Conservation (phyloP, 2,113 vertebrate genomes). For the Stegostoma tigrinum region DNA sequence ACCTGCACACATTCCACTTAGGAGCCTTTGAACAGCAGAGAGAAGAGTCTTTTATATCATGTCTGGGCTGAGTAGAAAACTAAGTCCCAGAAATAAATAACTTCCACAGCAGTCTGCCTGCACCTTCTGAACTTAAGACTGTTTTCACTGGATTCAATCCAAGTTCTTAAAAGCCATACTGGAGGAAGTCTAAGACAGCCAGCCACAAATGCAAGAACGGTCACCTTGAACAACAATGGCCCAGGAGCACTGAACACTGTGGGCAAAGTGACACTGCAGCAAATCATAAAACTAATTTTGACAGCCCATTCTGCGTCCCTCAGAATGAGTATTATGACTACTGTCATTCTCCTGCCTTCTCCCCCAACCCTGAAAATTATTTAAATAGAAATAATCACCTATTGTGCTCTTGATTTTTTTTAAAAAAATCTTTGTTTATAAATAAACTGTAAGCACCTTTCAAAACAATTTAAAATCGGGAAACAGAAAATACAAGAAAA, state of each 20-base stretch:
- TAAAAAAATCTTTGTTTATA: too few relatives aligned
- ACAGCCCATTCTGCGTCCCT: too few relatives aligned
- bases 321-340: too few relatives aligned
- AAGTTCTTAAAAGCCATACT: background rate
- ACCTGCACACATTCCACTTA: constrained; percentile 13
- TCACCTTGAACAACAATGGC: background rate
- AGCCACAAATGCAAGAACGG: background rate
- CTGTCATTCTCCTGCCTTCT: too few relatives aligned
- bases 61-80: background rate
- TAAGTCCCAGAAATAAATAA: background rate
- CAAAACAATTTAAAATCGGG: too few relatives aligned
- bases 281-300: background rate
- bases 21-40: background rate
- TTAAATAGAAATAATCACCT: too few relatives aligned
- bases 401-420: too few relatives aligned
- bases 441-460: too few relatives aligned
- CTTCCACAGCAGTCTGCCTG: background rate
- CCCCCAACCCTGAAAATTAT: too few relatives aligned
- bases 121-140: background rate
- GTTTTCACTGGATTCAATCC: constrained; percentile 2
- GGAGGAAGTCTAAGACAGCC: background rate
- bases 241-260: background rate
- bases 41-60: background rate
- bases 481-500: too few relatives aligned
- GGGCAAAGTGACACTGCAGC: background rate